Conservation (phyloP, 2,797 vertebrate genomes). For the Glossophaga mutica region DNA sequence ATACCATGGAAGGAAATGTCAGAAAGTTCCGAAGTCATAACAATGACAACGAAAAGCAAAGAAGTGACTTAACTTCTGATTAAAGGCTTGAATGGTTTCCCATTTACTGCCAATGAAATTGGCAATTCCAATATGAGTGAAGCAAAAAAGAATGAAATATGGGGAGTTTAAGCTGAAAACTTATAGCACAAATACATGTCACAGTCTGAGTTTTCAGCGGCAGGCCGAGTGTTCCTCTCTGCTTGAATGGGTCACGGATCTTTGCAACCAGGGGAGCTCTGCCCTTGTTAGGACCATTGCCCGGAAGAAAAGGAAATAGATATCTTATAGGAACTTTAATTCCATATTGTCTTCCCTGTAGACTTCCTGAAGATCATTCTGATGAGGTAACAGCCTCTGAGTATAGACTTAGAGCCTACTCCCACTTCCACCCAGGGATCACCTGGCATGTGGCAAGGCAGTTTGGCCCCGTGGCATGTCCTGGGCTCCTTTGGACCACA, state of each 20-base stretch:
- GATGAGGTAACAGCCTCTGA: neutral
- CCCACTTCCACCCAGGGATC: neutral
- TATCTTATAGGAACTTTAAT: neutral
- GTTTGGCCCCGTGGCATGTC: fast-evolving
- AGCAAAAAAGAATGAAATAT: neutral
- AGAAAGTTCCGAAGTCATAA: neutral
- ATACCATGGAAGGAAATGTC: neutral
- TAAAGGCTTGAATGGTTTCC: neutral
- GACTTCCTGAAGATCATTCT: neutral
- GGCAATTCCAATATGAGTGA: neutral
- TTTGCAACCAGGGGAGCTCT: neutral
- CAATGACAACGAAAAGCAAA: neutral
- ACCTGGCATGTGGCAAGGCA: neutral
- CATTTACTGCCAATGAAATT: neutral
- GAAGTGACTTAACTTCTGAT: neutral
- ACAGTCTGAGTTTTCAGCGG: neutral
- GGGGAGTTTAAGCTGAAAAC: neutral
- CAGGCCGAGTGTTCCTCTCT: neutral
- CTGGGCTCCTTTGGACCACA: neutral
- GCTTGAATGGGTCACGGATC: neutral
- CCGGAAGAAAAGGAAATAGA: neutral
- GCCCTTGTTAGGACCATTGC: neutral
- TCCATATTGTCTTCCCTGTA: neutral
- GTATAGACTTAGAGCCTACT: neutral
- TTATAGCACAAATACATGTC: fast-evolving